Conservation (phyloP, 1,140 invertebrate species). For the Lepidotrigona ventralis region DNA sequence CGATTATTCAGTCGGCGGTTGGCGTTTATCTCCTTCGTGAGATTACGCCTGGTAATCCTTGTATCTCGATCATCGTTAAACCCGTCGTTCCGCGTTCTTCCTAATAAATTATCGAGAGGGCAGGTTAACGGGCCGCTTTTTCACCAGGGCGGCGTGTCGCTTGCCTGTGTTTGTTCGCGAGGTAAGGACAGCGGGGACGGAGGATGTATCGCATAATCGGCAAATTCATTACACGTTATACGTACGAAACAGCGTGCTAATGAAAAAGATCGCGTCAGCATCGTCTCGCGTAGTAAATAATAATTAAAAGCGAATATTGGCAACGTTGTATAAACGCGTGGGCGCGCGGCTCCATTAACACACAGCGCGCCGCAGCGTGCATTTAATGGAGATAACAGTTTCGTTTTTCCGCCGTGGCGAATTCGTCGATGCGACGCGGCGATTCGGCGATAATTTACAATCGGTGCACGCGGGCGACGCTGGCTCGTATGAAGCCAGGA, state of each 20-base stretch:
- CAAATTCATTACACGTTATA: slow-evolving; percentile 1
- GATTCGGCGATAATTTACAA: slow-evolving; percentile 37
- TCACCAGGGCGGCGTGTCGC: background rate
- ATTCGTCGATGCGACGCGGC: slow-evolving; percentile 32
- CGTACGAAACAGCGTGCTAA: background rate
- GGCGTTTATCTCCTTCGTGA: slow-evolving; percentile 31
- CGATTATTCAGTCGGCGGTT: slow-evolving; percentile 26
- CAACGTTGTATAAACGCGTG: background rate
- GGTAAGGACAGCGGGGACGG: background rate
- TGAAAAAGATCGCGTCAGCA: slow-evolving; percentile 6
- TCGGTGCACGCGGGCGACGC: background rate
- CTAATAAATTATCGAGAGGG: slow-evolving; percentile 15
- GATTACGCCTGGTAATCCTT: slow-evolving; percentile 35
- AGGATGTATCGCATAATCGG: background rate
- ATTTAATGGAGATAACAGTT: slow-evolving; percentile 44
- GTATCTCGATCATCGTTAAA: slow-evolving; percentile 32
- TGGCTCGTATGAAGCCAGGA: too few species aligned
- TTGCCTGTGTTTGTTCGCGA: background rate
- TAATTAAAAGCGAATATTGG: slow-evolving; percentile 31
- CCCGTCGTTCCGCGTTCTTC: background rate
- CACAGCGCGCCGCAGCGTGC: slow-evolving; percentile 13
- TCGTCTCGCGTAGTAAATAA: slow-evolving; percentile 18
- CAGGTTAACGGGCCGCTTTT: background rate
- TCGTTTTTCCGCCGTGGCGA: slow-evolving; percentile 11
- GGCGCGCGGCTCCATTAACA: slow-evolving; percentile 20